Evolutionary conservation across 2,113 vertebrate genomes (phyloP).

Genomic region (Jaculus jaculus): DNA sequence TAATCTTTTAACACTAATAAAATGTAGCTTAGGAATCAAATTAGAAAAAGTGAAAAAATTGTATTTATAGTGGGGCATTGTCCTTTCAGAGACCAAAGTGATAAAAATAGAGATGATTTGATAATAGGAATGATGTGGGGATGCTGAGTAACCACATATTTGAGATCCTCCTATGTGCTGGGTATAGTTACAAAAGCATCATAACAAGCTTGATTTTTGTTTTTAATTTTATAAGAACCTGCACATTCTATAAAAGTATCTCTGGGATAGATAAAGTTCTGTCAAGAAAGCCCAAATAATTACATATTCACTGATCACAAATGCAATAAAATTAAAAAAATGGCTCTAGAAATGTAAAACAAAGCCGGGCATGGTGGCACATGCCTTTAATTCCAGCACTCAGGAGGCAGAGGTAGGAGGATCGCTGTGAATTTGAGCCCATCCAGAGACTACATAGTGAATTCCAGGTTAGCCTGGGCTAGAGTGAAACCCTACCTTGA

Average conservation of each 20-base stretch:
- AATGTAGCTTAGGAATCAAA: not conserved
- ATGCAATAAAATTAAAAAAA: not conserved
- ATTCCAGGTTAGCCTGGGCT: too few relatives aligned
- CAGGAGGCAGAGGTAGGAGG: too few relatives aligned
- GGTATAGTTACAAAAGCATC: not conserved
- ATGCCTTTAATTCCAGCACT: too few relatives aligned
- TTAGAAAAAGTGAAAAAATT: not conserved
- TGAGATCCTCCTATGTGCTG: not conserved
- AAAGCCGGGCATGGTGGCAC: too few relatives aligned
- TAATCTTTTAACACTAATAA: not conserved
- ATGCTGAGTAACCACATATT: not conserved
- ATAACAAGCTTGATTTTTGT: not conserved
- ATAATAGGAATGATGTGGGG: not conserved
- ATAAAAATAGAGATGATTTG: not conserved
- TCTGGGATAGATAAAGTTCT: not conserved
- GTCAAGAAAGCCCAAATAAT: conserved; percentile 23
- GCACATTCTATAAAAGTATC: too few relatives aligned
- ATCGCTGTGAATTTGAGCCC: too few relatives aligned
- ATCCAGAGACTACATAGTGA: too few relatives aligned
- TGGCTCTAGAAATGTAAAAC: not conserved
- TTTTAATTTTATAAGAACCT: not conserved
- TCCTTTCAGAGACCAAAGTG: not conserved
- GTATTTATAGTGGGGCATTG: not conserved
- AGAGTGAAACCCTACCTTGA: too few relatives aligned
- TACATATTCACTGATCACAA: not conserved